phyloP scores from a whole-genome alignment of 2,797 vertebrate genomes.

The Neosilurus hyrtlii region DNA sequence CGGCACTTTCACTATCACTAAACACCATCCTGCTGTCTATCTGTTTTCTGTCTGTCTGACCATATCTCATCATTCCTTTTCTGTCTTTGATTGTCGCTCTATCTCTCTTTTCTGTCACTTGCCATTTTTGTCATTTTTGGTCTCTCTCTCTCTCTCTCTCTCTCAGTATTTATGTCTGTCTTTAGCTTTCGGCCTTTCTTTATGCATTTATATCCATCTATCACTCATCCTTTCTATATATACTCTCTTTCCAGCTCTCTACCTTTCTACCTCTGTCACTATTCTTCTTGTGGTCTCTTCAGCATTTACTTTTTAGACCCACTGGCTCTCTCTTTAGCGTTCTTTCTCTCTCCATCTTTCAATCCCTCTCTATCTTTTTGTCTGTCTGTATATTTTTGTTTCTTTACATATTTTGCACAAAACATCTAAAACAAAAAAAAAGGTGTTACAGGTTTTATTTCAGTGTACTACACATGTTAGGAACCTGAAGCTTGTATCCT shows the following conservation, averaged over 20 bases:
- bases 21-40: background rate
- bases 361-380: background rate
- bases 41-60: background rate
- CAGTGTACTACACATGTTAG: background rate
- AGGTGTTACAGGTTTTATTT: background rate
- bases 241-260: background rate
- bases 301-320: background rate
- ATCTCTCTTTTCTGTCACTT: background rate
- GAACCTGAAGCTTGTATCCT: too few relatives aligned
- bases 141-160: background rate
- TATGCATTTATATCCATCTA: background rate
- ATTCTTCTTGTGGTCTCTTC: background rate
- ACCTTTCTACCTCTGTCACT: background rate
- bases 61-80: background rate
- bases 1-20: slow-evolving; percentile 54
- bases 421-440: background rate
- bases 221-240: background rate
- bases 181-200: background rate
- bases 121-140: background rate
- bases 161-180: background rate
- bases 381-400: background rate
- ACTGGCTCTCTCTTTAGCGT: background rate
- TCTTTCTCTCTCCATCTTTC: too few relatives aligned
- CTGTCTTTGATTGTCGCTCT: background rate
- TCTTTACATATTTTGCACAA: background rate